Conservation (phyloP, 2,888 invertebrate genomes). For the Leptopilina myrica region DNA sequence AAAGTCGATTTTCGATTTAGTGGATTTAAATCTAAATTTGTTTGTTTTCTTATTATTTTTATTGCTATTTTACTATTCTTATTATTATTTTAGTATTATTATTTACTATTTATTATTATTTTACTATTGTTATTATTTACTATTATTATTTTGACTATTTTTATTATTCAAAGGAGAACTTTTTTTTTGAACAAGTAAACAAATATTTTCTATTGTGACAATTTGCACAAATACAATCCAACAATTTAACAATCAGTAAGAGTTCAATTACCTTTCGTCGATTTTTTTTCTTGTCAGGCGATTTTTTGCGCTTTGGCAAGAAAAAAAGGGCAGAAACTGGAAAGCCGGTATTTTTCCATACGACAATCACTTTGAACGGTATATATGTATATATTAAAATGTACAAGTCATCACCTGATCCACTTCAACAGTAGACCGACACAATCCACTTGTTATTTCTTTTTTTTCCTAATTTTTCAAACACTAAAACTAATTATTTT, state of each 20-base stretch:
- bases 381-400: constrained; percentile 1
- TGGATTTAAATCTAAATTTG: too few species aligned
- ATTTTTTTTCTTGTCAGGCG: constrained; percentile 13
- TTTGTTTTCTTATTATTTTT: too few species aligned
- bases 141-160: too few species aligned
- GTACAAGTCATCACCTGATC: constrained; percentile 25
- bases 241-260: neutral
- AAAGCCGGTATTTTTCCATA: constrained; percentile 28
- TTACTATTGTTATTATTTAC: too few species aligned
- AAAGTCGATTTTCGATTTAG: too few species aligned
- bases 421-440: constrained; percentile 9
- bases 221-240: too few species aligned
- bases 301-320: neutral
- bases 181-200: too few species aligned
- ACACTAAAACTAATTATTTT: neutral
- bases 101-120: too few species aligned
- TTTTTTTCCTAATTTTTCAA: neutral
- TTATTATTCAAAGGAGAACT: too few species aligned
- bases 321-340: constrained; percentile 21
- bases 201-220: too few species aligned
- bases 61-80: too few species aligned
- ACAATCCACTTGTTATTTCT: neutral
- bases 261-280: neutral
- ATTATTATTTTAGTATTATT: too few species aligned
- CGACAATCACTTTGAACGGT: constrained; percentile 1